Evolutionary conservation across 2,888 invertebrate genomes (phyloP).

Genomic region (Drosophila helvetica): DNA sequence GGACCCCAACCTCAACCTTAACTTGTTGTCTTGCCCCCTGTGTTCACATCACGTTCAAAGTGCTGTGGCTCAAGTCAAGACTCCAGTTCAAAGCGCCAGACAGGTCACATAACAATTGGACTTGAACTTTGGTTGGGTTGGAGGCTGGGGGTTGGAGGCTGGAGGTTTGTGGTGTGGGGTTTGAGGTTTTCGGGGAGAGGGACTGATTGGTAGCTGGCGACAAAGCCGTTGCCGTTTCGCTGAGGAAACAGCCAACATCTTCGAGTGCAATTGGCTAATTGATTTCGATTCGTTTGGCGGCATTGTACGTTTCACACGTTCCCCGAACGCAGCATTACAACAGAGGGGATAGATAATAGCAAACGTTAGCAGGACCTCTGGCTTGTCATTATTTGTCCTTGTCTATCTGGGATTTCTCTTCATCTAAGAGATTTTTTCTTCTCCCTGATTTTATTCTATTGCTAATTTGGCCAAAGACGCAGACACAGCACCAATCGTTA

Average conservation of each 20-base stretch:
- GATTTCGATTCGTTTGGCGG: constrained; percentile 80
- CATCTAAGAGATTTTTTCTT: constrained; percentile 10
- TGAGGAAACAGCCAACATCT: constrained; percentile 44
- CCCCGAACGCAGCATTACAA: constrained; percentile 18
- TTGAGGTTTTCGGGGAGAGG: constrained; percentile 1
- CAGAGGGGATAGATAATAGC: constrained; percentile 48
- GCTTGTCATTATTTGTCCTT: constrained; percentile 57
- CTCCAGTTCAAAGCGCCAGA: constrained; percentile 58
- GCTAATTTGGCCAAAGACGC: constrained; percentile 72
- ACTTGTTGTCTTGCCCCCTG: constrained; percentile 46
- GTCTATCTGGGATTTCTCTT: constrained; percentile 64
- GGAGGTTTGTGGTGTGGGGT: not conserved
- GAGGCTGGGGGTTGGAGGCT: not conserved
- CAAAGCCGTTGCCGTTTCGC: constrained; percentile 44
- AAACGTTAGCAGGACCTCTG: constrained; percentile 71
- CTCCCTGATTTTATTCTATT: constrained; percentile 40
- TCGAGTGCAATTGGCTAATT: constrained; percentile 83
- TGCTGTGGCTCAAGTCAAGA: constrained; percentile 15
- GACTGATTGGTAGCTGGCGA: constrained; percentile 6
- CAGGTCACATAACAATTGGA: constrained; percentile 58
- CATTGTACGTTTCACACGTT: constrained; percentile 64
- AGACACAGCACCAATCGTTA: constrained; percentile 58
- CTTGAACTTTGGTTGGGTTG: constrained; percentile 6
- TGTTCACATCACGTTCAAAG: constrained; percentile 27
- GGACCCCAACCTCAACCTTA: not conserved